Conservation (phyloP, 2,113 vertebrate genomes). For the Polyodon spathula region DNA sequence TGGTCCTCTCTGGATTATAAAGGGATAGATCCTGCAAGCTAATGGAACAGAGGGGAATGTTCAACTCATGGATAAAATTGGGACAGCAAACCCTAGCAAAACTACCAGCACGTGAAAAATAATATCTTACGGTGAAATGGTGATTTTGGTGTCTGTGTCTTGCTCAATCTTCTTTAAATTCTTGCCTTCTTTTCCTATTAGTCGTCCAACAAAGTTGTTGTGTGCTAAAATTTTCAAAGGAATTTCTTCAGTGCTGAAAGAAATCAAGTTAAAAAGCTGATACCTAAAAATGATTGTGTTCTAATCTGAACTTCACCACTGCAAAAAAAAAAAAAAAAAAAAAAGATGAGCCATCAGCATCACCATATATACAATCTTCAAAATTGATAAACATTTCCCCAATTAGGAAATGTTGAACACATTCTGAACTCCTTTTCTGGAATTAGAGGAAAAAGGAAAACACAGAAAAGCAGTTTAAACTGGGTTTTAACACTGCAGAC, state of each 20-base stretch:
- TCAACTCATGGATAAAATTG: not conserved
- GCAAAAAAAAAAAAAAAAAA: too few species aligned
- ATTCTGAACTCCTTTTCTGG: too few species aligned
- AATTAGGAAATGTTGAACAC: too few species aligned
- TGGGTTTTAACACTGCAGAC: too few species aligned
- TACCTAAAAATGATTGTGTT: not conserved
- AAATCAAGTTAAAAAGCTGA: constrained; percentile 9
- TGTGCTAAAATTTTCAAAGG: constrained; percentile 95
- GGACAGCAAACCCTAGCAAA: too few species aligned
- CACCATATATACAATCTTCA: too few species aligned
- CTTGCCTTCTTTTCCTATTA: constrained; percentile 96
- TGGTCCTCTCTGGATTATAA: constrained; percentile 92
- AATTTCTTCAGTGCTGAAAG: constrained; percentile 86
- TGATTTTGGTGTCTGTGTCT: constrained; percentile 95
- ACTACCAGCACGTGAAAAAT: not conserved
- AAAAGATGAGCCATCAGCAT: too few species aligned
- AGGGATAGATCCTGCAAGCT: constrained; percentile 92
- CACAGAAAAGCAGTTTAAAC: too few species aligned
- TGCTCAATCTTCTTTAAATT: constrained; percentile 97
- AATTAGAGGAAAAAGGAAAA: too few species aligned
- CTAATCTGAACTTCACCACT: too few species aligned
- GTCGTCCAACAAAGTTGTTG: constrained; percentile 93
- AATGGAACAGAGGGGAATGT: constrained; percentile 21
- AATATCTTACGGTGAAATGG: constrained; percentile 86
- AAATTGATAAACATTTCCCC: too few species aligned